Conservation (phyloP, 1,140 invertebrate genomes). For the Agrilus planipennis region DNA sequence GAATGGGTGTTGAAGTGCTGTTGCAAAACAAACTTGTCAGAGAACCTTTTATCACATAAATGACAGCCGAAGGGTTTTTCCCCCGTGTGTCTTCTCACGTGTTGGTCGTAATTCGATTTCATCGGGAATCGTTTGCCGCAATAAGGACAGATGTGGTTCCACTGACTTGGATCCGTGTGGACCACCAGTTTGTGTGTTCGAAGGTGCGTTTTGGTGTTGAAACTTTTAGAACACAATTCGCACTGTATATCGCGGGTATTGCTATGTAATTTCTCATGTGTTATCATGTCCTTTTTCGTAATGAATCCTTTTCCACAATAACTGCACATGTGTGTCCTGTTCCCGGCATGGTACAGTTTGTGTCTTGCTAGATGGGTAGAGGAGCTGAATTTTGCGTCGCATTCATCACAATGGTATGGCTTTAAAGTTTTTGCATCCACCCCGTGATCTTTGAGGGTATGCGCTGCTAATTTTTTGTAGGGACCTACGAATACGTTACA, state of each 20-base stretch:
- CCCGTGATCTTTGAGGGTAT: slow-evolving; percentile 39
- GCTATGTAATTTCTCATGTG: slow-evolving; percentile 46
- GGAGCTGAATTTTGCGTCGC: slow-evolving; percentile 13
- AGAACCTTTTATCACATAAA: slow-evolving; percentile 60
- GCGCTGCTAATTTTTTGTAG: slow-evolving; percentile 18
- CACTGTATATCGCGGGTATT: slow-evolving; percentile 58
- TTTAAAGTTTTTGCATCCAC: slow-evolving; percentile 37
- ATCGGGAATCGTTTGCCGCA: slow-evolving; percentile 21
- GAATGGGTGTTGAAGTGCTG: slow-evolving; percentile 23
- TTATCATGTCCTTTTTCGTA: slow-evolving; percentile 38
- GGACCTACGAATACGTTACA: slow-evolving; percentile 14
- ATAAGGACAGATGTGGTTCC: slow-evolving; percentile 22
- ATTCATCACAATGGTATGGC: slow-evolving; percentile 35
- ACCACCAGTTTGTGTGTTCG: slow-evolving; percentile 20
- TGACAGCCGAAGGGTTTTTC: slow-evolving; percentile 59
- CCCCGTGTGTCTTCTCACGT: slow-evolving; percentile 61
- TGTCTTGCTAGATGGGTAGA: slow-evolving; percentile 20
- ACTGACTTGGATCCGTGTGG: slow-evolving; percentile 20
- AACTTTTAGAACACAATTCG: slow-evolving; percentile 49
- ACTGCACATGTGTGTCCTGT: slow-evolving; percentile 32
- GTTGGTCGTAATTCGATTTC: slow-evolving; percentile 32
- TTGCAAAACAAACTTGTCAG: slow-evolving; percentile 19
- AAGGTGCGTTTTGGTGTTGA: slow-evolving; percentile 30
- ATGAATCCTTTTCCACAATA: slow-evolving; percentile 49
- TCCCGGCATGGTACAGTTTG: slow-evolving; percentile 20